Evolutionary conservation across 2,113 vertebrate genomes (phyloP).

Genomic region (Tamias sibiricus): DNA sequence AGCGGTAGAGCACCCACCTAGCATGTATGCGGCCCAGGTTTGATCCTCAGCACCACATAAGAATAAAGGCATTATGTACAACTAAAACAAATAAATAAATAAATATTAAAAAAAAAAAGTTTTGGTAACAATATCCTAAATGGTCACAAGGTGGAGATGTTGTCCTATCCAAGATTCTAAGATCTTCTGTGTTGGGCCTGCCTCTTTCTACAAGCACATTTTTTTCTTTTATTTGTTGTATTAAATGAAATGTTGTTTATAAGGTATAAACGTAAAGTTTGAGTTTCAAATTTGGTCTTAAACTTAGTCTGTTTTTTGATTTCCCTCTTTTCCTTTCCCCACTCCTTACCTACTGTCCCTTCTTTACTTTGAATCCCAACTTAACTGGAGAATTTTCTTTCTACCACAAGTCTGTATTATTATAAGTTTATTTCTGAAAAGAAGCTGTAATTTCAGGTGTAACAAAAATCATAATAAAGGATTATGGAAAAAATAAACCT

Average conservation of each 20-base stretch:
- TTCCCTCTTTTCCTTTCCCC: background rate
- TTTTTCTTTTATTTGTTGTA: constrained; percentile 1
- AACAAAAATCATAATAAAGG: constrained; percentile 22
- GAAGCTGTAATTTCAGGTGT: background rate
- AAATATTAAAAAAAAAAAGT: no score
- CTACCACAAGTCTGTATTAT: constrained; percentile 41
- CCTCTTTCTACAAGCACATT: background rate
- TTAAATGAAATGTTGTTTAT: constrained; percentile 39
- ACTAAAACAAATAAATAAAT: no score
- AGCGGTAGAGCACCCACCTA: no score
- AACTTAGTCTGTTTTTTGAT: constrained; percentile 26
- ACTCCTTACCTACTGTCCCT: constrained; percentile 11
- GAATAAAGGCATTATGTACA: no score
- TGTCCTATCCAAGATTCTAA: background rate
- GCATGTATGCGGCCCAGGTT: no score
- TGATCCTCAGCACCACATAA: no score
- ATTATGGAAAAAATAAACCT: background rate
- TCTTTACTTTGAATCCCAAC: constrained; percentile 35
- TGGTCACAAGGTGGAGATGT: constrained; percentile 48
- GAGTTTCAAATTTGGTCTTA: constrained; percentile 33
- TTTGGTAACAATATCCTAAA: constrained; percentile 30
- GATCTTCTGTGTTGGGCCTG: background rate
- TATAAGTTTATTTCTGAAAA: constrained; percentile 38
- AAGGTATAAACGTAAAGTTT: background rate
- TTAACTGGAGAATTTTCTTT: constrained; percentile 44